These are phyloP conservation scores for Ligdia adustata DNA, from an alignment of 2,888 invertebrate genomes.

Conservation along the genomic window DNA sequence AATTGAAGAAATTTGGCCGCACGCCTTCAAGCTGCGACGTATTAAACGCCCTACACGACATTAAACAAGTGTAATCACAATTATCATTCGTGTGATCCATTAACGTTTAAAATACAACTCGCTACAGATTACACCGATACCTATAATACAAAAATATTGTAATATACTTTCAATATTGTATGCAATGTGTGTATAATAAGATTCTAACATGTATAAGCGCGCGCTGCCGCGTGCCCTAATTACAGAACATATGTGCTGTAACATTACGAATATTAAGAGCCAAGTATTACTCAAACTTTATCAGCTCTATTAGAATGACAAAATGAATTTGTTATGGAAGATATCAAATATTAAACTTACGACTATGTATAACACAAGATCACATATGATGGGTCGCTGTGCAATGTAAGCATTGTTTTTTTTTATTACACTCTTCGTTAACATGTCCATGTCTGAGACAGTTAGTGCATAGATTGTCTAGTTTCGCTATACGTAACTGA, in stretches of 20 bases:
- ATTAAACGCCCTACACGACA: conserved; percentile 50
- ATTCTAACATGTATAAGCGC: conserved; percentile 63
- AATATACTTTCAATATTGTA: conserved; percentile 62
- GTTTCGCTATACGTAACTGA: no score
- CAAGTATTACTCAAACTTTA: conserved; percentile 13
- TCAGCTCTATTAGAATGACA: conserved; percentile 13
- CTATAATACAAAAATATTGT: conserved; percentile 82
- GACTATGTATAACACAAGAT: no score
- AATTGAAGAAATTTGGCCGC: conserved; percentile 68
- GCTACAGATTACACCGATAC: conserved; percentile 78
- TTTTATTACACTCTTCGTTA: no score
- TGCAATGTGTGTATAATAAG: conserved; percentile 75
- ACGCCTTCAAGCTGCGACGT: conserved; percentile 71
- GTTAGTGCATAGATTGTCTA: no score
- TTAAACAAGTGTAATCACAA: conserved; percentile 60
- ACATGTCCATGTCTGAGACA: no score
- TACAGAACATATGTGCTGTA: conserved; percentile 28
- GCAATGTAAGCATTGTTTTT: no score
- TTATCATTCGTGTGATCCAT: conserved; percentile 56
- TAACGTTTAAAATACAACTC: conserved; percentile 68
- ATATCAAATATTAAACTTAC: no score
- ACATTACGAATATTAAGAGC: conserved; percentile 24
- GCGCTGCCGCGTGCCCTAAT: conserved; percentile 65
- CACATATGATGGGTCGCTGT: no score
- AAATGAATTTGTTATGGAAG: no score